Evolutionary conservation across 2,888 invertebrate genomes (phyloP).

Genomic region (Glyphotaelius pellucidus): DNA sequence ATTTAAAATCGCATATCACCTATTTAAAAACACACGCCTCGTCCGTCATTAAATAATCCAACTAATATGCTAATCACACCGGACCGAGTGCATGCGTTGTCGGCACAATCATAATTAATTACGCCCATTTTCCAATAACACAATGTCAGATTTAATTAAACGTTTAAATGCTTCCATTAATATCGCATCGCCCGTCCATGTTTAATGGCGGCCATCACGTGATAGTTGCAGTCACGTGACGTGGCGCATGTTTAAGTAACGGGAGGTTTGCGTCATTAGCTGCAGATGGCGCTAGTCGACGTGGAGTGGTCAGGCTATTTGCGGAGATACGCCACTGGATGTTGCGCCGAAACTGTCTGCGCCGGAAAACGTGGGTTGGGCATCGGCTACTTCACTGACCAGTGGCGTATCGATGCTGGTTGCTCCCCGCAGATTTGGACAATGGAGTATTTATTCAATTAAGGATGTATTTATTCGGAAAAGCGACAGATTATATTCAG

Average conservation of each 20-base stretch:
- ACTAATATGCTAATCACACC: background rate
- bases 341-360: conserved; percentile 41
- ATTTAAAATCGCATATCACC: background rate
- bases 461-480: background rate
- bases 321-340: conserved; percentile 65
- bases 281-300: conserved; percentile 73
- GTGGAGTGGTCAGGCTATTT: conserved; percentile 60
- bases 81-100: background rate
- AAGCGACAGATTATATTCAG: background rate
- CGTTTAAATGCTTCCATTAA: conserved; percentile 28
- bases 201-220: conserved; percentile 48
- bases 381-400: conserved; percentile 35
- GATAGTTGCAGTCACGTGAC: conserved; percentile 43
- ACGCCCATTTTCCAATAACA: background rate
- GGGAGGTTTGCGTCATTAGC: conserved; percentile 77
- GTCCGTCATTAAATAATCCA: background rate
- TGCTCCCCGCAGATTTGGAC: background rate
- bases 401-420: background rate
- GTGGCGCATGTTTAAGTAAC: conserved; percentile 78
- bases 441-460: conserved; percentile 11
- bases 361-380: conserved; percentile 2
- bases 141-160: conserved; percentile 29
- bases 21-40: background rate
- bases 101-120: background rate
- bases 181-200: conserved; percentile 42